phyloP scores from a whole-genome alignment of 1,140 invertebrate genomes.

The Stratiolaelaps scimitus region DNA sequence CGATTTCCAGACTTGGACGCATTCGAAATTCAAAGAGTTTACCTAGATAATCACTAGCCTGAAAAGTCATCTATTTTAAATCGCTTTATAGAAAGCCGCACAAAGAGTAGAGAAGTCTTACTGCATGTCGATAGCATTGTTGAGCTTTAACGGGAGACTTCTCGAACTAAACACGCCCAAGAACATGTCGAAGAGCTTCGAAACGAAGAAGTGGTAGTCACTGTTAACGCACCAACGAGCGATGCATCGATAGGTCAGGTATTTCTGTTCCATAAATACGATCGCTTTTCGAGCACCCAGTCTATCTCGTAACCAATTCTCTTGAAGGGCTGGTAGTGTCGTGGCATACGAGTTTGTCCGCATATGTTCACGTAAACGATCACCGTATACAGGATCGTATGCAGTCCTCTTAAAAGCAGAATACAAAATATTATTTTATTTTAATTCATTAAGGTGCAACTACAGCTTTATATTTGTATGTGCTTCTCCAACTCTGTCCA shows the following conservation, averaged over 20 bases:
- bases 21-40: too few relatives aligned
- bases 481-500: too few relatives aligned
- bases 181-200: slow-evolving; percentile 23
- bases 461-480: too few relatives aligned
- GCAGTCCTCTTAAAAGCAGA: slow-evolving; percentile 17
- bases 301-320: slow-evolving; percentile 7
- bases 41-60: too few relatives aligned
- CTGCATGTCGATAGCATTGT: slow-evolving; percentile 25
- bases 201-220: slow-evolving; percentile 20
- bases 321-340: slow-evolving; percentile 10
- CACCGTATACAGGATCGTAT: slow-evolving; percentile 9
- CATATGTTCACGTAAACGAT: not conserved
- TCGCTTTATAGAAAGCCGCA: too few relatives aligned
- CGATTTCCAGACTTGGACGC: too few relatives aligned
- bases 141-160: not conserved
- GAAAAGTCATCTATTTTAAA: too few relatives aligned
- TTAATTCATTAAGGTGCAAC: too few relatives aligned
- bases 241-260: slow-evolving; percentile 4
- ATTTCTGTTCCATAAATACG: slow-evolving; percentile 27
- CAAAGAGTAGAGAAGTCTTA: not conserved
- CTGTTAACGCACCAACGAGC: slow-evolving; percentile 27
- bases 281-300: not conserved
- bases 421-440: not conserved
- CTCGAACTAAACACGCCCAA: slow-evolving; percentile 19
- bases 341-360: slow-evolving; percentile 11